Evolutionary conservation across 2,888 invertebrate species (phyloP), one percentile per base, ranked within the genome.

Genomic region (Amphiduros pacificus): DNA sequence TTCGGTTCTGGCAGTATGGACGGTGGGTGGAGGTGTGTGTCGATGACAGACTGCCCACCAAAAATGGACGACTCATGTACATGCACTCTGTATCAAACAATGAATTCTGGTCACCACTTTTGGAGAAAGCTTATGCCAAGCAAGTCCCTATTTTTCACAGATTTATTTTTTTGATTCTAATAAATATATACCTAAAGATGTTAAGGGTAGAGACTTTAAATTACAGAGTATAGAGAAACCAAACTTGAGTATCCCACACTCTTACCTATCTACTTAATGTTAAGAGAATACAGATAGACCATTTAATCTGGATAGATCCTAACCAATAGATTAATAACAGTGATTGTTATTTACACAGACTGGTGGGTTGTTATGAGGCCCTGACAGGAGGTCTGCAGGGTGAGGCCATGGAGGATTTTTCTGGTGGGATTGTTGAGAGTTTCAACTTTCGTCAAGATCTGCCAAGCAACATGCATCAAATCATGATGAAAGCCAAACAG

Each of bases 371-470:
- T 0, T 99, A 99, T 82, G 99, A 99, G 81, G 92, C 96, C 0
- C 86, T 99, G 0, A 94, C 94, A 82, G 98, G 98, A 28, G 98
- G 99, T 22, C 93, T 94, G 0, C 95, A 97, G 0, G 93, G 94
- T 77, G 99, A 99, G 81, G 99, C 98, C 0, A 94, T 99, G 92
- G 97, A 97, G 83, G 99, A 99, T 85, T 98, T 99, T 82, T 98
- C 98, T 0, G 85, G 82, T 29, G 82, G 82, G 68, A 75, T 81
- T 24, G 76, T 76, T 2, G 81, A 81, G 66, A 70, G 73, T 60
- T 74, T 76, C 64, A 78, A 80, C 65, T 73, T 81, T 50, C 55
- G 61, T 2, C 55, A 69, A 40, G 71, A 75, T 4, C 62, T 73
- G 1, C 75, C 75, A 9, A 64, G 67, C 0, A 76, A 79, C 58